Evolutionary conservation across 2,797 vertebrate species (phyloP).

Genomic region (Phoxinus dragarum): DNA sequence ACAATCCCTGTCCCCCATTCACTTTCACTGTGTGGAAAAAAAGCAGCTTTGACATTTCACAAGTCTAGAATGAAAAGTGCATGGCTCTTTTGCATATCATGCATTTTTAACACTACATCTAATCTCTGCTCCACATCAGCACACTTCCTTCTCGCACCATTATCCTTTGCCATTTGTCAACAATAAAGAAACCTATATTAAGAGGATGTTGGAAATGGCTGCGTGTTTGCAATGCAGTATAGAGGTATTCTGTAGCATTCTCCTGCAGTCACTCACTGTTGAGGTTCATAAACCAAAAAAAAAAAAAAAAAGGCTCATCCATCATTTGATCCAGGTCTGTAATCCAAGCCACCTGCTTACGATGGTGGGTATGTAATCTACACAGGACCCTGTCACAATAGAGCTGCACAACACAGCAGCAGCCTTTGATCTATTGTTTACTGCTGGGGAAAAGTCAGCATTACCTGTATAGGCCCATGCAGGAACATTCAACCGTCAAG

Average conservation of each 20-base stretch:
- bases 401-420: conserved; percentile 32
- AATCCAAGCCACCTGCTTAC: conserved; percentile 68
- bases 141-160: neutral
- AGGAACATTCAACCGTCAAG: neutral
- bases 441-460: conserved; percentile 47
- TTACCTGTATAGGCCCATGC: neutral
- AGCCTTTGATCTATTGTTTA: conserved; percentile 30
- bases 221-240: neutral
- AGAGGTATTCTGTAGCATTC: neutral
- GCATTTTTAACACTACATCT: conserved; percentile 41
- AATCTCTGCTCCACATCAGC: conserved; percentile 39
- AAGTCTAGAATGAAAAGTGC: neutral
- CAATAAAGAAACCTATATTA: neutral
- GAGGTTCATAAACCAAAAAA: conserved; percentile 4
- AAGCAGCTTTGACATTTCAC: neutral
- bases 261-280: conserved; percentile 60
- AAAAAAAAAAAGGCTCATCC: conserved; percentile 57
- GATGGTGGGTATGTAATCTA: conserved; percentile 50
- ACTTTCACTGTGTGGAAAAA: neutral
- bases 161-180: neutral
- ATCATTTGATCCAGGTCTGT: conserved; percentile 71
- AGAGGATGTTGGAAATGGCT: neutral
- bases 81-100: conserved; percentile 39
- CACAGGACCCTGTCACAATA: conserved; percentile 56
- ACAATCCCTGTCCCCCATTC: neutral